phyloP scores from a whole-genome alignment of 2,888 invertebrate genomes.

The Ochropleura leucogaster region DNA sequence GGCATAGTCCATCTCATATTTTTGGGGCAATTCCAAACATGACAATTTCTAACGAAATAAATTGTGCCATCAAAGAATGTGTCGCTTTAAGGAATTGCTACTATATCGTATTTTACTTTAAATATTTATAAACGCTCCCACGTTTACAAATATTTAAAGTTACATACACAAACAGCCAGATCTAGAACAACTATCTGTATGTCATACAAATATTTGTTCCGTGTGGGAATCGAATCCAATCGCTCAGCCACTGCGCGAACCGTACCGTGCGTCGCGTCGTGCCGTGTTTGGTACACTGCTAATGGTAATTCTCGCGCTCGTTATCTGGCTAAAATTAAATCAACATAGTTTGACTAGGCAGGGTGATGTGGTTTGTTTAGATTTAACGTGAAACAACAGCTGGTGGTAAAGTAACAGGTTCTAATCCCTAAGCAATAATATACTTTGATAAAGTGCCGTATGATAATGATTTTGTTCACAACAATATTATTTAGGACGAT shows the following conservation, averaged over 20 bases:
- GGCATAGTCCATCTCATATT: constrained; percentile 28
- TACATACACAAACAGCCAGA: too few species aligned
- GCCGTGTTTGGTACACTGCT: constrained; percentile 16
- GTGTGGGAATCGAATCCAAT: too few species aligned
- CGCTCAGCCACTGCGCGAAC: too few species aligned
- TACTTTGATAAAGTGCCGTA: constrained; percentile 28
- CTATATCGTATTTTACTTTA: too few species aligned
- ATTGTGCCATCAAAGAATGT: constrained; percentile 27
- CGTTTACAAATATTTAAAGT: too few species aligned
- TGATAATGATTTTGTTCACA: constrained; percentile 36
- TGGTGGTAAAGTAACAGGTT: constrained; percentile 7
- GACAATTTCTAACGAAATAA: constrained; percentile 32
- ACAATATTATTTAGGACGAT: constrained; percentile 28
- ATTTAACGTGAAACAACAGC: constrained; percentile 12
- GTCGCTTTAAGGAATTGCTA: too few species aligned
- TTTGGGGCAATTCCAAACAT: constrained; percentile 59
- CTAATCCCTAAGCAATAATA: constrained; percentile 9
- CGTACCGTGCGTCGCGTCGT: too few species aligned
- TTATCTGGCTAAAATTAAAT: constrained; percentile 24
- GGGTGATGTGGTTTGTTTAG: background rate
- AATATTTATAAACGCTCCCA: too few species aligned
- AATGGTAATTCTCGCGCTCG: constrained; percentile 16
- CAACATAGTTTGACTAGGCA: background rate
- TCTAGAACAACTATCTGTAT: too few species aligned
- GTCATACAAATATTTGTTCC: too few species aligned